phyloP scores from a whole-genome alignment of 1,140 invertebrate species.

The Hyles vespertilio region DNA sequence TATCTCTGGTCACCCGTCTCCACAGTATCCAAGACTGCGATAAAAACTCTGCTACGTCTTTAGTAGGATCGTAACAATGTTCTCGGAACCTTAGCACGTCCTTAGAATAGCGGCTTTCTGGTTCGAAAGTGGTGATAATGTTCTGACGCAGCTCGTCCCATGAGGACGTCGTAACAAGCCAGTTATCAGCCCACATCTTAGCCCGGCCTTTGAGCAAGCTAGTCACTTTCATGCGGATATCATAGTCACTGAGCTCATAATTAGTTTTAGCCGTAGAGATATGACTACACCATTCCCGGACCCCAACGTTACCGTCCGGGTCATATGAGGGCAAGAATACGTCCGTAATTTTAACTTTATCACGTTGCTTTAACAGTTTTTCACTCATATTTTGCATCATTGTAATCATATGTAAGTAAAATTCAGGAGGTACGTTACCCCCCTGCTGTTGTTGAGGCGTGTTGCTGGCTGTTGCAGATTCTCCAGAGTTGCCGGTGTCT shows the following conservation, averaged over 20 bases:
- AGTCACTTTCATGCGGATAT: not conserved
- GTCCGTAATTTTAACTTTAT: no score
- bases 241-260: no score
- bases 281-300: no score
- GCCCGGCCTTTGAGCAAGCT: not conserved
- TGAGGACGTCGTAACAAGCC: not conserved
- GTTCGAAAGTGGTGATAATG: not conserved
- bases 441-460: no score
- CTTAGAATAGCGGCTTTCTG: not conserved
- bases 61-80: slow-evolving; percentile 24
- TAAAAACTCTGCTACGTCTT: slow-evolving; percentile 20
- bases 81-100: slow-evolving; percentile 22
- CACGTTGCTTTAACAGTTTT: no score
- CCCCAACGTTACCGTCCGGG: no score
- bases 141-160: not conserved
- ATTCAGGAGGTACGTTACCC: no score
- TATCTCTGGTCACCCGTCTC: slow-evolving; percentile 26
- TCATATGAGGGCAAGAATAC: no score
- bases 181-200: not conserved
- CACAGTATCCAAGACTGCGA: slow-evolving; percentile 25
- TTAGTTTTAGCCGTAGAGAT: no score
- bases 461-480: no score
- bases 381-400: not conserved
- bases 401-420: not conserved
- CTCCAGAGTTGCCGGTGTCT: no score